Base-by-base conservation (phyloP, 2,888 invertebrate genomes). In the Leptinotarsa juncta region DNA sequence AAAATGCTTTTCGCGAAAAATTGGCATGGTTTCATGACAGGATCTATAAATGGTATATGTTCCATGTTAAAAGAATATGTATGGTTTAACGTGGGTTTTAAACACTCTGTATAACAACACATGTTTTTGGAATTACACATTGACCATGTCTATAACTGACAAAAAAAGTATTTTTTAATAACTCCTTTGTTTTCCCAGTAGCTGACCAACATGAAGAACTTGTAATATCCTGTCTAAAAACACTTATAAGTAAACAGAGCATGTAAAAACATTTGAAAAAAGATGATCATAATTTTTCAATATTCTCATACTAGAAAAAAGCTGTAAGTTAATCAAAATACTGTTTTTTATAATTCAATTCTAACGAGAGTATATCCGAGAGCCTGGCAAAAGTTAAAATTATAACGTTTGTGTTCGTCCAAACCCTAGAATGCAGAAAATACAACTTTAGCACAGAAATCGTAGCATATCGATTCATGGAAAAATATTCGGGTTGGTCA, bases 401-500 rank as follows among this genome's bases (percentile, higher is more conserved):
- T 62, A n/a, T 62, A 62, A 32, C 62, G 16, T 42, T n/a, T 62
- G 15, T 7, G 50, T 20, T 23, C n/a, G 67, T 26, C 15, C 26
- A 26, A 51, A 67, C 67, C n/a, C 12, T 12, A 67, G 16, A 67
- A 67, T 51, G 53, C 50, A 53, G 51, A 67, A n/a, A 67, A 50
- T 51, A 53, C 15, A 67, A 51, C 51, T 67, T 67, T 26, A 50
- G 50, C 67, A 50, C 51, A 50, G 50, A 70, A 62, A 62, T 72
- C 67, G 18, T 65, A 32, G n/a, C 16, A 26, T 73, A 76, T 76
- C 70, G 76, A 76, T 76, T 76, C 70, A 73, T 62, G 71, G 14
- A 50, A 70, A 72, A 75, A 70, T 65, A 70, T 72, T 73, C 50
- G 55, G 49, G 42, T 70, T 53, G 65, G 70, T 73, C 67, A 65